Percentiles rank a stretch among this genome's conserved stretches.
These are phyloP conservation scores for Cheilosia variabilis DNA, from an alignment of 2,888 invertebrate species.

Conservation along the genomic window DNA sequence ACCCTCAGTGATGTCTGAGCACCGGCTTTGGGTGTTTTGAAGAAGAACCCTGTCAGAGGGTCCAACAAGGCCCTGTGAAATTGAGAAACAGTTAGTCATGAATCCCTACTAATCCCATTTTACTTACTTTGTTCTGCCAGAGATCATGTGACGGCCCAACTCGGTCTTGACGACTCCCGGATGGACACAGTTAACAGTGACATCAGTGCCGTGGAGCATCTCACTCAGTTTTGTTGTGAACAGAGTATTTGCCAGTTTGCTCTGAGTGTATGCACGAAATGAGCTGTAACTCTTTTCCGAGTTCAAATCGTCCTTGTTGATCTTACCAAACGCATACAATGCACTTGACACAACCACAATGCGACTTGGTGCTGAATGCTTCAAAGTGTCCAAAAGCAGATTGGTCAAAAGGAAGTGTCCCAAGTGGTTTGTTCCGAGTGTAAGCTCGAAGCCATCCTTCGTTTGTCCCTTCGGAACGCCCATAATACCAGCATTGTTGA, in stretches of 20 bases:
- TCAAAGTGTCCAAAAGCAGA: constrained; percentile 85
- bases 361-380: constrained; percentile 88
- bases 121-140: constrained; percentile 61
- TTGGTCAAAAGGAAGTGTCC: constrained; percentile 87
- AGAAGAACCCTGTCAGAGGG: constrained; percentile 77
- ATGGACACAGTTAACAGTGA: constrained; percentile 89
- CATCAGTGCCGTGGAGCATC: constrained; percentile 86
- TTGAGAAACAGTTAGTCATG: constrained; percentile 69
- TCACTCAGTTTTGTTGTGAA: constrained; percentile 88
- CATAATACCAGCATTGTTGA: constrained; percentile 86
- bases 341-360: constrained; percentile 90
- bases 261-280: constrained; percentile 88
- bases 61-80: constrained; percentile 77
- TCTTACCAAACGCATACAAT: constrained; percentile 87
- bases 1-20: constrained; percentile 82
- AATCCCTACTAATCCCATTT: constrained; percentile 21
- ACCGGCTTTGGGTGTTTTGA: constrained; percentile 81
- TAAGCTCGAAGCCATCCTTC: constrained; percentile 85
- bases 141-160: constrained; percentile 87
- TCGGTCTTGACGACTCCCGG: constrained; percentile 91
- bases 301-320: constrained; percentile 89
- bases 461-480: constrained; percentile 83
- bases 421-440: constrained; percentile 86
- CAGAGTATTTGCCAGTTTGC: constrained; percentile 91
- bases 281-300: constrained; percentile 88